Evolutionary conservation across 2,113 vertebrate species (phyloP).

Genomic region (Hypocryptadius cinnamomeus): DNA sequence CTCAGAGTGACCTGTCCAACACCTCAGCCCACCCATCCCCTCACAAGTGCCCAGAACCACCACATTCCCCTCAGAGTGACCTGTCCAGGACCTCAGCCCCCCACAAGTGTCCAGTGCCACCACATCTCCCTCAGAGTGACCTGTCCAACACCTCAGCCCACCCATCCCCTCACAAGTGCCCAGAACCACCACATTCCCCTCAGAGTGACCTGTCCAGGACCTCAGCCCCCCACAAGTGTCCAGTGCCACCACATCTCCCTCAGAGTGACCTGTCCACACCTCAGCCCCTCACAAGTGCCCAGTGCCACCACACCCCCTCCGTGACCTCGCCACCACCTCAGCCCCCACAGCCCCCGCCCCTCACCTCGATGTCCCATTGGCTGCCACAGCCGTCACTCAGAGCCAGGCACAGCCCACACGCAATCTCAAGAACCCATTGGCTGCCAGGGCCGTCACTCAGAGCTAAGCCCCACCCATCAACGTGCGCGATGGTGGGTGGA

Average conservation of each 20-base stretch:
- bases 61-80: background rate
- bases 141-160: too few relatives aligned
- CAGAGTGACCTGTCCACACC: background rate
- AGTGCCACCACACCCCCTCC: background rate
- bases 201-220: background rate
- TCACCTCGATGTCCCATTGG: background rate
- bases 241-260: background rate
- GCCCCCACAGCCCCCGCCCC: too few relatives aligned
- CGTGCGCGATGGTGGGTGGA: background rate
- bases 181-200: background rate
- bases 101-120: background rate
- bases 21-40: too few relatives aligned
- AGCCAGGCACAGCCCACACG: background rate
- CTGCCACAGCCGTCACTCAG: background rate
- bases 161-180: background rate
- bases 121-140: background rate
- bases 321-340: background rate
- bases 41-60: background rate
- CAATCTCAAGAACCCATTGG: background rate
- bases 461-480: background rate
- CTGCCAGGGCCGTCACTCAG: background rate
- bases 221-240: background rate
- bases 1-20: background rate
- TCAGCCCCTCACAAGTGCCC: background rate
- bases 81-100: too few relatives aligned